Evolutionary conservation across 1,140 invertebrate species (phyloP).

Genomic region (Agrilus planipennis): DNA sequence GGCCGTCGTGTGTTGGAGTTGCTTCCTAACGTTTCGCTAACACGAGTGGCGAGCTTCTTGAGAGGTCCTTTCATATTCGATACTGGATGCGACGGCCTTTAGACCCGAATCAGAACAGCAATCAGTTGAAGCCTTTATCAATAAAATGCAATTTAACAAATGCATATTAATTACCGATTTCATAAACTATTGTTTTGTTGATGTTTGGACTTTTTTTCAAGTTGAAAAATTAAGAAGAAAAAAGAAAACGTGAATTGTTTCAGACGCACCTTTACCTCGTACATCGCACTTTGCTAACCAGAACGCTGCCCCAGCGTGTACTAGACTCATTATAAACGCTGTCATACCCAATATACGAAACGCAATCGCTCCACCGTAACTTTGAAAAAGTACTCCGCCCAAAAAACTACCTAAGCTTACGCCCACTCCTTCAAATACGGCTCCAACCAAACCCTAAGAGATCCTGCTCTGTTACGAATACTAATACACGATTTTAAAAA

Average conservation of each 20-base stretch:
- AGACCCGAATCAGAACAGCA: too few species aligned
- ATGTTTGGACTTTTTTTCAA: too few species aligned
- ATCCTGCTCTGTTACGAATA: background rate
- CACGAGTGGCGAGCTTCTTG: too few species aligned
- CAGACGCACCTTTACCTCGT: constrained; percentile 37
- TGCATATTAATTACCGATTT: too few species aligned
- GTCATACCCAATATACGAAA: constrained; percentile 59
- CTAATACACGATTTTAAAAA: background rate
- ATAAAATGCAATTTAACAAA: too few species aligned
- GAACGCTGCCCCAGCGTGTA: constrained; percentile 49
- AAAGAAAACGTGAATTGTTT: constrained; percentile 1
- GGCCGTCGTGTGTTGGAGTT: too few species aligned
- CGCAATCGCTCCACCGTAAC: constrained; percentile 47
- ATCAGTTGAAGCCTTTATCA: too few species aligned
- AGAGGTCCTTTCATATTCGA: too few species aligned
- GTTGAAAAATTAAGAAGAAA: constrained; percentile 19
- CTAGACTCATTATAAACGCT: constrained; percentile 45
- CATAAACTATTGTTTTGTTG: too few species aligned
- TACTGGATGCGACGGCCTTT: too few species aligned
- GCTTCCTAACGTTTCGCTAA: too few species aligned
- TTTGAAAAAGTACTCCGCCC: constrained; percentile 51
- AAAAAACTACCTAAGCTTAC: constrained; percentile 64
- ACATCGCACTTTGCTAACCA: constrained; percentile 30
- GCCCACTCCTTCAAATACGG: constrained; percentile 75
- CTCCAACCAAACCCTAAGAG: constrained; percentile 65